Conservation (phyloP, 2,797 vertebrate species). For the Melanotaenia parkinsoni region DNA sequence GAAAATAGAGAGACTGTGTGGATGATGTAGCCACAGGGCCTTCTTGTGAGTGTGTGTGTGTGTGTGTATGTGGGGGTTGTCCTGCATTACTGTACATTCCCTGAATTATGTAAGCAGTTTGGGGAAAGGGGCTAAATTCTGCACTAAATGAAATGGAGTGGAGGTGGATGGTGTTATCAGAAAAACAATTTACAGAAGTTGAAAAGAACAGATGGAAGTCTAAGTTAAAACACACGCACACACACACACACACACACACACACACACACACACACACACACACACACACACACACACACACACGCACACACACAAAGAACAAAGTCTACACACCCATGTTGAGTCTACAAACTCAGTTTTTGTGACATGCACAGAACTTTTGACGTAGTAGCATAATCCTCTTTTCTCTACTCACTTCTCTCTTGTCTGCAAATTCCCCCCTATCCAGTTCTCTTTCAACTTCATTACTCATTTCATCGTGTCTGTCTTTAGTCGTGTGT, state of each 20-base stretch:
- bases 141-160: conserved; percentile 28
- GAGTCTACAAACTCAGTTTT: conserved; percentile 36
- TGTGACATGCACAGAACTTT: conserved; percentile 48
- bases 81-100: conserved; percentile 44
- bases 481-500: conserved; percentile 3
- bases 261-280: conserved; percentile 3
- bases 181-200: conserved; percentile 44
- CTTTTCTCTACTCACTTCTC: conserved; percentile 56
- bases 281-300: conserved; percentile 1
- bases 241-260: conserved; percentile 6
- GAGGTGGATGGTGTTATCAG: conserved; percentile 19
- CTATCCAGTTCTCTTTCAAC: conserved; percentile 33
- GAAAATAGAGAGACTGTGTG: conserved; percentile 51
- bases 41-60: conserved; percentile 16
- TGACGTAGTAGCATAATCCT: conserved; percentile 60
- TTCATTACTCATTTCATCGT: conserved; percentile 29
- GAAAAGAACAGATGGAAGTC: conserved; percentile 47
- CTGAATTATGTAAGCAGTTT: conserved; percentile 68
- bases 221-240: neutral
- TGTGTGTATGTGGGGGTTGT: conserved; percentile 11
- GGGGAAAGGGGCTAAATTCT: conserved; percentile 47
- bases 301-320: conserved; percentile 4
- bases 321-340: conserved; percentile 12
- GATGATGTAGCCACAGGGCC: conserved; percentile 65
- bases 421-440: conserved; percentile 30